A percentile compares a stretch with the other conserved stretches of the same genome.
Conservation (phyloP, 2,113 vertebrate species). For the Rhinichthys klamathensis region DNA sequence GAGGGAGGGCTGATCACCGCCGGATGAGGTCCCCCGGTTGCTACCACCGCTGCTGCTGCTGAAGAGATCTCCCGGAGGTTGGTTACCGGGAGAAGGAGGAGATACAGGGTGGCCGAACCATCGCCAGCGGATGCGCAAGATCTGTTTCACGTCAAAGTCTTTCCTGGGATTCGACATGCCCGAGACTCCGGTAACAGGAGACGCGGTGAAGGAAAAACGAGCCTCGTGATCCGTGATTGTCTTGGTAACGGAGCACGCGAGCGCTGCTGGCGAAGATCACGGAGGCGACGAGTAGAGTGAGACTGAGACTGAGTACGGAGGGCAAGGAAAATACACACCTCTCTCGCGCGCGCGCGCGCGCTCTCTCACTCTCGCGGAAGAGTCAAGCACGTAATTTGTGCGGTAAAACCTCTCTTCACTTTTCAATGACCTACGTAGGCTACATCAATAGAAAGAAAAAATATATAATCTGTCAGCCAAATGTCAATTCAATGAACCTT, state of each 20-base stretch:
- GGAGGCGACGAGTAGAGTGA: slow-evolving; percentile 29
- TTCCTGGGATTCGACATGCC: slow-evolving; percentile 97
- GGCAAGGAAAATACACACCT: not conserved
- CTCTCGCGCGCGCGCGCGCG: slow-evolving; percentile 18
- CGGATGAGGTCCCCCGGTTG: slow-evolving; percentile 60
- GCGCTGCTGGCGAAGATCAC: slow-evolving; percentile 57
- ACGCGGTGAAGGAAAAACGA: slow-evolving; percentile 61
- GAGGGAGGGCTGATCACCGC: slow-evolving; percentile 72
- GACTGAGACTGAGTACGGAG: not conserved
- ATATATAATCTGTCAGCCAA: not conserved
- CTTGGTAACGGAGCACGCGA: slow-evolving; percentile 84
- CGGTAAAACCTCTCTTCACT: not conserved
- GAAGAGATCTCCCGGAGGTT: slow-evolving; percentile 82
- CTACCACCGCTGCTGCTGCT: slow-evolving; percentile 66
- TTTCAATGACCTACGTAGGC: not conserved
- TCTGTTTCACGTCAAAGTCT: slow-evolving; percentile 99
- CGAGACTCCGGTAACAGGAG: slow-evolving; percentile 74
- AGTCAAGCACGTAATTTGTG: not conserved
- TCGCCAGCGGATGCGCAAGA: slow-evolving; percentile 96
- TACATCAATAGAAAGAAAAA: not conserved
- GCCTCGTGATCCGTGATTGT: slow-evolving; percentile 77
- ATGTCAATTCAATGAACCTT: not conserved
- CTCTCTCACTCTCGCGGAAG: not conserved
- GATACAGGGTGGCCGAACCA: slow-evolving; percentile 94
- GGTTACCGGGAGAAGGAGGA: slow-evolving; percentile 76